A percentile compares a stretch with the other conserved stretches of the same genome.
These are phyloP conservation scores for Drosophila nr. fundita DNA, from an alignment of 2,888 invertebrate species.

Conservation along the genomic window DNA sequence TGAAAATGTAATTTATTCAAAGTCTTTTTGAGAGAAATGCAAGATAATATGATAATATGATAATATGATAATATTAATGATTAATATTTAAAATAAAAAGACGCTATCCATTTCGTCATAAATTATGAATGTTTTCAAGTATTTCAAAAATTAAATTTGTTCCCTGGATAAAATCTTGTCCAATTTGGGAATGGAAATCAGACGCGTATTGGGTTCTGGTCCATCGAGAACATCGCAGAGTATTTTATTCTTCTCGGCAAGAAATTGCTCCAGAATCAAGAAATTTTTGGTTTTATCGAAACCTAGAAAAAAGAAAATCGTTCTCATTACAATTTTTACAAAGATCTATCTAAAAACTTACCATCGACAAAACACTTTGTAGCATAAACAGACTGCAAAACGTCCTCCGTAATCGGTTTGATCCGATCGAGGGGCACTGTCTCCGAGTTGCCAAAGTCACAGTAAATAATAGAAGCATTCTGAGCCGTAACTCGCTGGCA, in stretches of 20 bases:
- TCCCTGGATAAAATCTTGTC: slow-evolving; percentile 32
- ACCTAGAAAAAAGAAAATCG: slow-evolving; percentile 26
- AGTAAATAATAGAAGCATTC: slow-evolving; percentile 34
- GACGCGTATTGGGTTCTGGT: slow-evolving; percentile 44
- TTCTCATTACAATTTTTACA: neutral
- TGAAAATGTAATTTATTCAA: slow-evolving; percentile 7
- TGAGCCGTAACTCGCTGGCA: slow-evolving; percentile 32
- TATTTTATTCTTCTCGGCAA: neutral
- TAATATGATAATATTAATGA: too few species aligned
- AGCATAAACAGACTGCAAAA: slow-evolving; percentile 22
- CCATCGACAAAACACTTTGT: slow-evolving; percentile 64
- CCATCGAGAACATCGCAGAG: slow-evolving; percentile 41
- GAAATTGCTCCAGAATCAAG: slow-evolving; percentile 31
- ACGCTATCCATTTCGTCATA: slow-evolving; percentile 16
- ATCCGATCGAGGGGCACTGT: slow-evolving; percentile 27
- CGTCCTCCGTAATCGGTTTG: slow-evolving; percentile 41
- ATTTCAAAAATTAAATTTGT: neutral
- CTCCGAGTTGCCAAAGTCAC: slow-evolving; percentile 62
- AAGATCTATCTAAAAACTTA: neutral
- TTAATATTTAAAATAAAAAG: slow-evolving; percentile 1
- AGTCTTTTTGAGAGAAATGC: neutral
- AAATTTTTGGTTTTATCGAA: slow-evolving; percentile 51
- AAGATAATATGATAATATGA: neutral
- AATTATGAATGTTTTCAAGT: neutral
- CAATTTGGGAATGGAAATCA: slow-evolving; percentile 35